Base-by-base conservation (phyloP, 30 jellyfish, hydroid and myxozoan species). In the Aurelia sp. region DNA sequence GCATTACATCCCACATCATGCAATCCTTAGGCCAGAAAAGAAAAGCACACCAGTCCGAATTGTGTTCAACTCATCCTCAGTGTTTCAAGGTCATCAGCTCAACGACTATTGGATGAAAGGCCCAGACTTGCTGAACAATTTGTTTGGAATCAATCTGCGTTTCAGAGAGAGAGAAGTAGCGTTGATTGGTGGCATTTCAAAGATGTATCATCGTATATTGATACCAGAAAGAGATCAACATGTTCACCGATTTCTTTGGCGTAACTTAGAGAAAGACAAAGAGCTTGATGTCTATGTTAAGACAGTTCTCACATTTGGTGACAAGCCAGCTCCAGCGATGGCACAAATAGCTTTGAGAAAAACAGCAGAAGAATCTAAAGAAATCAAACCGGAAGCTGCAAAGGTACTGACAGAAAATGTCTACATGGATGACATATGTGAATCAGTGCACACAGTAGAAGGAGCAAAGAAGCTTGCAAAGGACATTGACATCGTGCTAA, bases 351-450 rank as follows among this genome's bases (percentile, higher is more conserved):
- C 84, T 13, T 70, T 88, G 84, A 59, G 91, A 62, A 78, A 53
- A 73, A 62, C 82, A n/a, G 92, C 96, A 71, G 89, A 79, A 21
- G 76, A 51, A 79, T 20, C 27, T 33, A 78, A 59, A 41, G 76
- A 87, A 30, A 37, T 20, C 64, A 50, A 62, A 17, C 84, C 96
- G 37, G 65, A 53, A 63, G 88, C 92, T 27, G 79, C 86, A 86
- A 47, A 86, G 81, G 79, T 68, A 47, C 71, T 86, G 74, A 76
- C 69, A 58, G 68, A 68, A 31, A 78, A 88, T 72, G 89, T 73
- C 41, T 88, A 88, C 85, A 79, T 88, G 92, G 96, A 78, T 31
- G 96, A 88, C 74, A 78, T 88, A 68, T 60, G 88, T 73, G 92
- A 81, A 61, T 69, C 89, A 48, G 89, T 60, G 27, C 85, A 55